Evolutionary conservation across 2,797 vertebrate genomes (phyloP).

Genomic region (Anabas testudineus): DNA sequence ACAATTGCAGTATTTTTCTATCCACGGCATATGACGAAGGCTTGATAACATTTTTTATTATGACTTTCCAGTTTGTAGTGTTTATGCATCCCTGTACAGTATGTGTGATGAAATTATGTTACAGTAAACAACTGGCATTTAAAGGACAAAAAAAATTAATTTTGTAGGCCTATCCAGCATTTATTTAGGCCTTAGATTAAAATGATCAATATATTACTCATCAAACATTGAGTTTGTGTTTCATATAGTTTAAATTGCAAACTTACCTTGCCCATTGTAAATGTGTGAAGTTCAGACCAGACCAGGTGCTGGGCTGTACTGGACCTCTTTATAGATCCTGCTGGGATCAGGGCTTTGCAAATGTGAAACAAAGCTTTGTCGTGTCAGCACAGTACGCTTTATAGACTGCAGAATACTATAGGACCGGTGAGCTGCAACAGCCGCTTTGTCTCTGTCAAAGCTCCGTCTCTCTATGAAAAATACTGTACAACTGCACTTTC

Average conservation of each 20-base stretch:
- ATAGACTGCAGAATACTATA: constrained; percentile 71
- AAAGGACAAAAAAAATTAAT: fast-evolving
- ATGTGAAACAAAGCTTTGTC: constrained; percentile 75
- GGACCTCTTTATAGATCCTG: constrained; percentile 82
- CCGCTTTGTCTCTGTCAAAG: constrained; percentile 80
- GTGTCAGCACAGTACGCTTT: constrained; percentile 80
- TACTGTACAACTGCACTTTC: constrained; percentile 79
- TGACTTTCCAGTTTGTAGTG: not conserved
- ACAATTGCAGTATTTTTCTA: constrained; percentile 8
- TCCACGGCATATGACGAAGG: constrained; percentile 5
- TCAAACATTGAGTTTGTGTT: constrained; percentile 9
- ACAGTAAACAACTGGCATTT: not conserved
- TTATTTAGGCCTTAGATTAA: not conserved
- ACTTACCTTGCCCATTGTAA: constrained; percentile 87
- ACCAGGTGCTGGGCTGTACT: constrained; percentile 56
- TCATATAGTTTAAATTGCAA: constrained; percentile 34
- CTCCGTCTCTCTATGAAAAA: constrained; percentile 74
- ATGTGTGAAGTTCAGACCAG: constrained; percentile 70
- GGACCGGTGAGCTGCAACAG: constrained; percentile 60
- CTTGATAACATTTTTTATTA: too few species aligned
- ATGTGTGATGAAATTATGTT: not conserved
- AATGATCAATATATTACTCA: not conserved
- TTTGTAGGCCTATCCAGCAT: not conserved
- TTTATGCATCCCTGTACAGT: not conserved
- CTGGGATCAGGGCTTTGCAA: constrained; percentile 79